Evolutionary conservation across 2,113 vertebrate genomes (phyloP).

Genomic region (Raphicerus campestris): DNA sequence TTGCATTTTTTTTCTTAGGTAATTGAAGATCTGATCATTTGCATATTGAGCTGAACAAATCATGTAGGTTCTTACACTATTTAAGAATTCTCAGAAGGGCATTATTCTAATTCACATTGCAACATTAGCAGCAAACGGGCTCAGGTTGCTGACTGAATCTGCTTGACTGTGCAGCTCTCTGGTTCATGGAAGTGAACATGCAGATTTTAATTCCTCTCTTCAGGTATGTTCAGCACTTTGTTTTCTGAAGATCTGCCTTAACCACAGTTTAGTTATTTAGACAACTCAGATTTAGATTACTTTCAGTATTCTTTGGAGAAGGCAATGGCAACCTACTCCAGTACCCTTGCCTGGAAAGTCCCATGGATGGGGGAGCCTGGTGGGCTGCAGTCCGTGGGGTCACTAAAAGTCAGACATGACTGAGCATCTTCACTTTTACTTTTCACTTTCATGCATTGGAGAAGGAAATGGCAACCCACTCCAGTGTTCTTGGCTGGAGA

Average conservation of each 20-base stretch:
- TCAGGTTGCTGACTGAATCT: background rate
- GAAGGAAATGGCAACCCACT: no score
- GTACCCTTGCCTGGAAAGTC: no score
- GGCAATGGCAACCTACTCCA: no score
- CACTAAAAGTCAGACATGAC: no score
- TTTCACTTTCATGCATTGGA: no score
- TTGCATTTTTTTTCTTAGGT: background rate
- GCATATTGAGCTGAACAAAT: background rate
- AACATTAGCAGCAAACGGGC: background rate
- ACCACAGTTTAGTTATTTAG: background rate
- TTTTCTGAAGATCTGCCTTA: background rate
- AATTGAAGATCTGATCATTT: background rate
- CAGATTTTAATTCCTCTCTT: background rate
- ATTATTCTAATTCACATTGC: background rate
- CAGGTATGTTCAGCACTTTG: background rate
- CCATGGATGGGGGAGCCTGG: no score
- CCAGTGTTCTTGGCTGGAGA: no score
- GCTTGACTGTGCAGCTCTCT: background rate
- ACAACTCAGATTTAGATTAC: background rate
- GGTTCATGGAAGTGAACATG: background rate
- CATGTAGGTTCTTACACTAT: background rate
- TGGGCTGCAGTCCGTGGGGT: no score
- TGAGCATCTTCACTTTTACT: no score
- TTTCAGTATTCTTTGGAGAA: background rate
- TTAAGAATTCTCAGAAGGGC: background rate